Conservation (phyloP, 2,888 invertebrate species). For the Rhyacophila evoluta region DNA sequence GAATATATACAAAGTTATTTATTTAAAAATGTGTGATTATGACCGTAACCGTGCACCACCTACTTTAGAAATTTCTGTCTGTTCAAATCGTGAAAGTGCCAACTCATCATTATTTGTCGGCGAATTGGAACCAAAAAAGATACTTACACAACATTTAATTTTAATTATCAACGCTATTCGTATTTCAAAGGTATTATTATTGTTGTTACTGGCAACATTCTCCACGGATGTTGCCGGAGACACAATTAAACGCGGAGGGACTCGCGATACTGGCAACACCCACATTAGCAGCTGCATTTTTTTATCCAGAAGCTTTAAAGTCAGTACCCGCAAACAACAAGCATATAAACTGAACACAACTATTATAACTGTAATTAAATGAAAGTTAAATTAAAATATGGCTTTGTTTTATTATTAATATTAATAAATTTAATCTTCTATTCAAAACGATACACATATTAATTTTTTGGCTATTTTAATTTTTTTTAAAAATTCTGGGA, state of each 20-base stretch:
- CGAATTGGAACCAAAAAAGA: background rate
- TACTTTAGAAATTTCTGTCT: no score
- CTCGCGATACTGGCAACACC: conserved; percentile 16
- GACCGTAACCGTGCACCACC: no score
- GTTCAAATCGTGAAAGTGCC: background rate
- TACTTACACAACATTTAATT: conserved; percentile 46
- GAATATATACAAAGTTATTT: no score
- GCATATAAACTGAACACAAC: no score
- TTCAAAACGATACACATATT: no score
- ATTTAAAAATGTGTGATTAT: no score
- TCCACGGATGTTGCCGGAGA: background rate
- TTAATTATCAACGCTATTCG: conserved; percentile 46
- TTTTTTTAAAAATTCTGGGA: no score
- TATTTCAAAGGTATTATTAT: conserved; percentile 47
- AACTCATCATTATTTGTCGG: conserved; percentile 5
- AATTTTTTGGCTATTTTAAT: no score
- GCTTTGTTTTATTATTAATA: no score
- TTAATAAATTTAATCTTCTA: no score
- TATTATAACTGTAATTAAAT: no score
- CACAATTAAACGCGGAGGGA: background rate
- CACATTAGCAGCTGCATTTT: conserved; percentile 34
- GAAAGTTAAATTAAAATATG: no score
- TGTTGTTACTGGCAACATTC: conserved; percentile 20
- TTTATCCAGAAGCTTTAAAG: background rate
- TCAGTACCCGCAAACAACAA: background rate